phyloP scores from a whole-genome alignment of 2,113 vertebrate genomes.

The Phyllopteryx taeniolatus region DNA sequence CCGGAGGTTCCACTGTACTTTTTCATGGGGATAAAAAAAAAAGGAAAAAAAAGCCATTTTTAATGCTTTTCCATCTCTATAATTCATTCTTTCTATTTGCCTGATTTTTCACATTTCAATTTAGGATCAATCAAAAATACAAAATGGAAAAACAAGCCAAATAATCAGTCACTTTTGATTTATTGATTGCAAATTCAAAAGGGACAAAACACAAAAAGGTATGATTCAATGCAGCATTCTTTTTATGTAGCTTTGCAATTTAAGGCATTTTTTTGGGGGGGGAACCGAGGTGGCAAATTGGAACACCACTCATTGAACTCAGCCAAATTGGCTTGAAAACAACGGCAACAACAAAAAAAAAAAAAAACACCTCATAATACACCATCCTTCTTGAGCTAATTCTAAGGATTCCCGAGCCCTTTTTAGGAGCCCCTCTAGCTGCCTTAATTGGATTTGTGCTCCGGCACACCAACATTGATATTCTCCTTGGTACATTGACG shows the following conservation, averaged over 20 bases:
- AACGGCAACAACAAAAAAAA: not conserved
- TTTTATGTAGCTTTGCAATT: not conserved
- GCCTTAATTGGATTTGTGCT: not conserved
- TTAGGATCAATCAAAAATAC: not conserved
- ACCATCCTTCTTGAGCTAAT: not conserved
- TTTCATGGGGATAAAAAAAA: not conserved
- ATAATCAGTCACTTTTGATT: not conserved
- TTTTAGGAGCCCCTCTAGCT: conserved; percentile 6
- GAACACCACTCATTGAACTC: not conserved
- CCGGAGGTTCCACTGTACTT: not conserved
- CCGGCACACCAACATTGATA: conserved; percentile 8
- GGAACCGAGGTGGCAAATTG: not conserved
- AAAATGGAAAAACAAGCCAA: not conserved
- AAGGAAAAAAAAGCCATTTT: not conserved
- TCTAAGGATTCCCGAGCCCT: not conserved
- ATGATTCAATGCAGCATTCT: not conserved
- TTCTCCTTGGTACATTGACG: conserved; percentile 28
- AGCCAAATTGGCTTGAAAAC: not conserved
- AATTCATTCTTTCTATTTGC: not conserved
- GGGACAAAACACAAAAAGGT: not conserved
- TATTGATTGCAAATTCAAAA: too few relatives aligned
- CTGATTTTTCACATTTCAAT: not conserved
- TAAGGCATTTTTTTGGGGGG: not conserved
- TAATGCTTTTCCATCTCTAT: not conserved
- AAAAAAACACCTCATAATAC: not conserved